phyloP scores from a whole-genome alignment of 2,113 vertebrate genomes.

The Cairina moschata region DNA sequence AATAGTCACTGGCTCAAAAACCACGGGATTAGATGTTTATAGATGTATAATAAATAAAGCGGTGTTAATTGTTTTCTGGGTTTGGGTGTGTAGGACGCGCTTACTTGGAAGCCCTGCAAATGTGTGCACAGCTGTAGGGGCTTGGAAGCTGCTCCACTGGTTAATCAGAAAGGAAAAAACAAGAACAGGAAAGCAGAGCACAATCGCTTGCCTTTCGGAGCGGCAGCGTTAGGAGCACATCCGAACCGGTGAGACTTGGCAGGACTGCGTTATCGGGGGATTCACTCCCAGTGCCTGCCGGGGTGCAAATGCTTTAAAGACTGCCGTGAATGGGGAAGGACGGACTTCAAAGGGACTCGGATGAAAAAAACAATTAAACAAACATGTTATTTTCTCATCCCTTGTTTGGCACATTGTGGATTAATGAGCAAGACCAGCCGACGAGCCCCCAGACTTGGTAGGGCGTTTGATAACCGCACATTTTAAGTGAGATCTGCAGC shows the following conservation, averaged over 20 bases:
- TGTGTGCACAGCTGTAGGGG: accelerated
- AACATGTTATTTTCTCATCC: background rate
- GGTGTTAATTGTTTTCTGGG: background rate
- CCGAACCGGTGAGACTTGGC: background rate
- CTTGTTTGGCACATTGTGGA: background rate
- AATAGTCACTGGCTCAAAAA: background rate
- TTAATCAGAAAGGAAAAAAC: background rate
- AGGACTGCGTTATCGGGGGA: background rate
- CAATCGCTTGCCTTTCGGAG: background rate
- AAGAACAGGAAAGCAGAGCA: background rate
- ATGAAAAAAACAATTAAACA: background rate
- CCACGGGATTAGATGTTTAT: no score
- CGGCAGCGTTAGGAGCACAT: accelerated
- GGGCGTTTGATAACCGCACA: background rate
- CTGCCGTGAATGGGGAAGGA: background rate
- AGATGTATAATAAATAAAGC: background rate
- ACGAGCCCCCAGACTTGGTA: background rate
- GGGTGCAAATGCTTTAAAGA: background rate
- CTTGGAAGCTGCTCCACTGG: background rate
- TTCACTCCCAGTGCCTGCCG: background rate
- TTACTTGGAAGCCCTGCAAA: background rate
- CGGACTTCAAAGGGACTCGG: background rate
- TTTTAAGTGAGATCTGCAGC: background rate
- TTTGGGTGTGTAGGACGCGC: background rate
- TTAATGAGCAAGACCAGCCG: conserved; percentile 5